These are phyloP conservation scores for Leucosticte australis DNA, from an alignment of 2,113 vertebrate species.

Conservation along the genomic window DNA sequence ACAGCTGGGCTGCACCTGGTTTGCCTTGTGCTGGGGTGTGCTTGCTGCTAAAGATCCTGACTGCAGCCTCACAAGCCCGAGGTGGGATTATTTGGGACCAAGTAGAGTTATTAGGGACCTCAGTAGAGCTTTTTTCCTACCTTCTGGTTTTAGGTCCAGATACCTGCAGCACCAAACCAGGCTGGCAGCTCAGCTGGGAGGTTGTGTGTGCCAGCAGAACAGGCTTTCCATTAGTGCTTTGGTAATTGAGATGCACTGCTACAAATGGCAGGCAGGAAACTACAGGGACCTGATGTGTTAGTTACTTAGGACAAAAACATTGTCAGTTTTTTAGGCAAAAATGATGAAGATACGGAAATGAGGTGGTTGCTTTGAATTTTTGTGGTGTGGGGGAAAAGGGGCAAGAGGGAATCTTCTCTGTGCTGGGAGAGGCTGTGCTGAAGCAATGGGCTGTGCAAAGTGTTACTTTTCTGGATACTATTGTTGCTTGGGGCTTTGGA, in stretches of 20 bases:
- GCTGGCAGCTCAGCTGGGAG: not conserved
- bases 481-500: conserved; percentile 30
- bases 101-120: not conserved
- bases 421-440: not conserved
- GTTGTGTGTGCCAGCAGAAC: rapidly evolving
- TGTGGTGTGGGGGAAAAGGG: not conserved
- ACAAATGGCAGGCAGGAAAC: not conserved
- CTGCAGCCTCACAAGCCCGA: not conserved
- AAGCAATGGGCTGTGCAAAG: not conserved
- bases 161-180: not conserved
- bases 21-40: not conserved
- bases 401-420: not conserved
- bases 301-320: not conserved
- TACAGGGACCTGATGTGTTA: not conserved
- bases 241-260: not conserved
- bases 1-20: rapidly evolving
- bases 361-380: not conserved
- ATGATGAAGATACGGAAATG: not conserved
- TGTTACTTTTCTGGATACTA: not conserved
- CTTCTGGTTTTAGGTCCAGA: not conserved
- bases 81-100: not conserved
- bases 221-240: not conserved
- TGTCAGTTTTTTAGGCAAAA: not conserved
- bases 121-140: not conserved
- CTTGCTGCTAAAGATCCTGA: not conserved